Percentiles rank a stretch among this genome's conserved stretches.
Evolutionary conservation across 2,113 vertebrate genomes (phyloP).

Genomic region (Girardinichthys multiradiatus): DNA sequence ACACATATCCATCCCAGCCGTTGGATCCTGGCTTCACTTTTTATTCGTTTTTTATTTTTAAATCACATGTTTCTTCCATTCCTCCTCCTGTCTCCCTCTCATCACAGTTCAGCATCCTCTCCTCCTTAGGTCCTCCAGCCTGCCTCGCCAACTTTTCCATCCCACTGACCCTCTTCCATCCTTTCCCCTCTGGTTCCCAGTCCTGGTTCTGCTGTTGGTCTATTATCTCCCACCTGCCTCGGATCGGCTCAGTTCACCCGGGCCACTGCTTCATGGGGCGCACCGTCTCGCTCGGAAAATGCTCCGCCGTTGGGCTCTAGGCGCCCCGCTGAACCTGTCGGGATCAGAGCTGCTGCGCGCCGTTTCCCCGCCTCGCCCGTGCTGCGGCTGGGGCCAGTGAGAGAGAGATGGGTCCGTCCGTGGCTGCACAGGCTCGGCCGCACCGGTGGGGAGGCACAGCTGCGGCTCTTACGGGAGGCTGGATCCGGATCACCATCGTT

Average conservation of each 20-base stretch:
- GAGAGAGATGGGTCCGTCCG: slow-evolving; percentile 70
- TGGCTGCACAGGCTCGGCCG: slow-evolving; percentile 67
- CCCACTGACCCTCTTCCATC: slow-evolving; percentile 54
- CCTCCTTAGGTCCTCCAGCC: slow-evolving; percentile 37
- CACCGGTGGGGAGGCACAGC: slow-evolving; percentile 74
- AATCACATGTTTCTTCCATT: slow-evolving; percentile 13
- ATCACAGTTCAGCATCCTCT: slow-evolving; percentile 59
- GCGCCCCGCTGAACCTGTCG: slow-evolving; percentile 65
- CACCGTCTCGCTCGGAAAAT: slow-evolving; percentile 79
- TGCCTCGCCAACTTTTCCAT: slow-evolving; percentile 63
- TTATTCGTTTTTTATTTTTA: neutral
- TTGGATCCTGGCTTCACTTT: slow-evolving; percentile 56
- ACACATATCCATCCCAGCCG: slow-evolving; percentile 26
- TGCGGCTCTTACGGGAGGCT: slow-evolving; percentile 60
- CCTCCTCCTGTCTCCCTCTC: slow-evolving; percentile 37
- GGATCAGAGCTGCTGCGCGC: slow-evolving; percentile 72
- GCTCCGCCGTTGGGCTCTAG: slow-evolving; percentile 70
- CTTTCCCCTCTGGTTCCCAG: slow-evolving; percentile 18
- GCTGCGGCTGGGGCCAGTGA: slow-evolving; percentile 75
- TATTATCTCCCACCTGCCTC: slow-evolving; percentile 41
- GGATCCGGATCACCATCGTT: slow-evolving; percentile 80
- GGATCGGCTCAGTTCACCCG: slow-evolving; percentile 50
- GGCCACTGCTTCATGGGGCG: slow-evolving; percentile 79
- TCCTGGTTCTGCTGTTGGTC: neutral
- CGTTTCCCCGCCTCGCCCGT: slow-evolving; percentile 58